Percentiles rank a stretch among this genome's conserved stretches.
Conservation (phyloP, 2,797 vertebrate genomes). For the Crax fasciolata region DNA sequence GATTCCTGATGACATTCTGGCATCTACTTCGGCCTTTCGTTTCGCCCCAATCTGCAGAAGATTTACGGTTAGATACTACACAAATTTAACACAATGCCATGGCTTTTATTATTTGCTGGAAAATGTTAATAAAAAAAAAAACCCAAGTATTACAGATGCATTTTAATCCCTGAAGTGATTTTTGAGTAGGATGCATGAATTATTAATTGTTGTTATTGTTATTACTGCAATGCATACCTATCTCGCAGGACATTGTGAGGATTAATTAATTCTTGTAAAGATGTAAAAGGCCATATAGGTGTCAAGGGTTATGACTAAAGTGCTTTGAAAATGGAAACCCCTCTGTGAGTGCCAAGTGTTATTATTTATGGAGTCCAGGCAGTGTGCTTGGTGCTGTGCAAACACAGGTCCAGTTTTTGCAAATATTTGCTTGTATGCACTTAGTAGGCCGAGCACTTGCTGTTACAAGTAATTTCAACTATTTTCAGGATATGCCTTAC, state of each 20-base stretch:
- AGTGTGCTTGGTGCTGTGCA: slow-evolving; percentile 54
- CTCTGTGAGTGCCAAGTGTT: slow-evolving; percentile 63
- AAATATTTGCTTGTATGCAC: slow-evolving; percentile 67
- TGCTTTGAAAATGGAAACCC: slow-evolving; percentile 75
- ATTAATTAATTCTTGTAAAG: slow-evolving; percentile 79
- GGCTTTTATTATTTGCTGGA: slow-evolving; percentile 69
- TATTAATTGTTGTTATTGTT: slow-evolving; percentile 75
- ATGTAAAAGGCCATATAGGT: slow-evolving; percentile 70
- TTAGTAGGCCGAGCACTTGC: slow-evolving; percentile 1
- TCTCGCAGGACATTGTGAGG: slow-evolving; percentile 64
- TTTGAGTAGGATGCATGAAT: slow-evolving; percentile 69
- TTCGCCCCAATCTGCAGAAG: neutral
- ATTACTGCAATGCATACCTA: slow-evolving; percentile 52
- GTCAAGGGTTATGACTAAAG: slow-evolving; percentile 73
- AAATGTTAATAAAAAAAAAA: slow-evolving; percentile 72
- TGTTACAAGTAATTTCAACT: slow-evolving; percentile 28
- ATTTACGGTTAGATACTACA: slow-evolving; percentile 25
- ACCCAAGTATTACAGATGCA: slow-evolving; percentile 53
- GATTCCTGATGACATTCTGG: neutral
- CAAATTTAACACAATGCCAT: slow-evolving; percentile 63
- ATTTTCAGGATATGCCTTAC: slow-evolving; percentile 20
- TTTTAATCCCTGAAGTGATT: slow-evolving; percentile 76
- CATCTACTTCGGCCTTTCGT: neutral
- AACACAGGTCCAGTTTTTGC: slow-evolving; percentile 56
- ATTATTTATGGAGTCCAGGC: slow-evolving; percentile 66